These are phyloP conservation scores for Helicolenus hilgendorfi DNA, from an alignment of 2,797 vertebrate genomes.

Conservation along the genomic window DNA sequence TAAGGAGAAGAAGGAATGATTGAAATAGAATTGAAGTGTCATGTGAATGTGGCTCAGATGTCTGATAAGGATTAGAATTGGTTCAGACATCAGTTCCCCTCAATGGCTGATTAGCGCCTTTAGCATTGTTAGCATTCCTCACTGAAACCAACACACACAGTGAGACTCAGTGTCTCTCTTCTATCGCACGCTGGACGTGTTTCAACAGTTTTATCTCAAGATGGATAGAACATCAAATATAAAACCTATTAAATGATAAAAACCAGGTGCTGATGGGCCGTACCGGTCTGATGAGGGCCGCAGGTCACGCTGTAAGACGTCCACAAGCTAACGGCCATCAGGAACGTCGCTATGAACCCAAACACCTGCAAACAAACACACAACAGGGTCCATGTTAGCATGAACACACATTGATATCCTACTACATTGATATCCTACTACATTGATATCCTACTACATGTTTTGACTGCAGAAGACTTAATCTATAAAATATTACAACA, in stretches of 20 bases:
- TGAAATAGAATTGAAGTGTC: neutral
- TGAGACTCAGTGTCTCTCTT: neutral
- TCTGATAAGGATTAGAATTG: neutral
- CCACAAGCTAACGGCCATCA: conserved; percentile 94
- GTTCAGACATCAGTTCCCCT: neutral
- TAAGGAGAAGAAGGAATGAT: neutral
- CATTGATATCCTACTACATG: neutral
- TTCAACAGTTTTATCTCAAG: neutral
- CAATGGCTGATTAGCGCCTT: neutral
- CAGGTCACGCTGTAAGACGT: conserved; percentile 95
- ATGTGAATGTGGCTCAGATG: conserved; percentile 12
- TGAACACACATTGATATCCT: neutral
- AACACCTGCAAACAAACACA: conserved; percentile 89
- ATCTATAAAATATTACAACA: neutral
- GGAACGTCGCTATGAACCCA: conserved; percentile 94
- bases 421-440: too few relatives aligned
- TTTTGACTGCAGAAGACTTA: too few relatives aligned
- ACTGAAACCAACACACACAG: neutral
- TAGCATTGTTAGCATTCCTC: neutral
- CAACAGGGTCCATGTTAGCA: neutral
- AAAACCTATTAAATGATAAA: neutral
- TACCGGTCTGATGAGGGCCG: conserved; percentile 92
- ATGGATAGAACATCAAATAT: too few relatives aligned
- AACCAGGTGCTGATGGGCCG: neutral
- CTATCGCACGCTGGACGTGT: neutral